Evolutionary conservation across 2,888 invertebrate species (phyloP), one percentile per base, ranked within the genome.

Genomic region (Acanthopleura granulata): DNA sequence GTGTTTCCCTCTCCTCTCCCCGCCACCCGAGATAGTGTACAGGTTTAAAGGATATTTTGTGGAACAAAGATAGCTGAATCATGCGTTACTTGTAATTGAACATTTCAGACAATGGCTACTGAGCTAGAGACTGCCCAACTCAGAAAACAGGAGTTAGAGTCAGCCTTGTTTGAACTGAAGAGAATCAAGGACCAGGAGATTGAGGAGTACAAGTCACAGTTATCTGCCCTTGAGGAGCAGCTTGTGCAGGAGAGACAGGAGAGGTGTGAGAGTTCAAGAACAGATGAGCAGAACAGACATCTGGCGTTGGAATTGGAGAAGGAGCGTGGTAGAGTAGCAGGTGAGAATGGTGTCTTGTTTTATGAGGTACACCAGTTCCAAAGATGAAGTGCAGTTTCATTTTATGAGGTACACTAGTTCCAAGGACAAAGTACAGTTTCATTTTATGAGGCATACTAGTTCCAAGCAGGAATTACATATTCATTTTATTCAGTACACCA

Each of bases 261-360:
- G 51, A 79, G 80, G 66, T 71, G 40, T 50, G 83, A 84, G 72
- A 76, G 78, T 16, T 80, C 82, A 62, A 81, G 81, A 40, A 75
- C 78, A 6, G 81, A 82, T n/a, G 84, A 86, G 51, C 78, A 82
- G 49, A 87, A 84, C 75, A 84, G 87, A 76, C 81, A 86, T 49
- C 79, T 89, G 61, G 83, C 85, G 27, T 77, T 91, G 49, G 89
- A 90, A 51, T 80, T 91, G 74, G 91, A 91, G 79, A 89, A 87
- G 76, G 90, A 91, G 77, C 87, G 85, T 76, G 91, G 91, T 12
- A 82, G 87, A 80, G 81, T 90, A 30, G 86, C 87, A 75, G 89
- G 90, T 89, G 29, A 27, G 57, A 57, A 3, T 40, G 40, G 4
- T 40, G 40, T 40, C 9, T 40, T 40, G 40, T 40, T 40, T 40